A percentile compares a stretch with the other conserved stretches of the same genome.
Conservation (phyloP, 2,113 vertebrate species). For the Motacilla alba region DNA sequence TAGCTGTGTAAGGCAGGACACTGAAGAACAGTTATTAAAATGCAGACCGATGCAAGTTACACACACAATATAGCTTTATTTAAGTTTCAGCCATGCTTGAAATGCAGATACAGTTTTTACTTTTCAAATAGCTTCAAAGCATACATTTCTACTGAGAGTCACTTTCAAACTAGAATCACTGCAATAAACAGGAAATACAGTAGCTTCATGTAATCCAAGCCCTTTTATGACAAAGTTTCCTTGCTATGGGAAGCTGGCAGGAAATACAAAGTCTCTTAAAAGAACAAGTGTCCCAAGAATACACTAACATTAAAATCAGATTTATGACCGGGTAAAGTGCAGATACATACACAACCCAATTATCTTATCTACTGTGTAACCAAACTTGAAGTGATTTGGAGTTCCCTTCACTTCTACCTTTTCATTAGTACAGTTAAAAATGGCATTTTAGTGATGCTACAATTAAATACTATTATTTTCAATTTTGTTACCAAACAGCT, state of each 20-base stretch:
- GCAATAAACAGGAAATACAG: conserved; percentile 48
- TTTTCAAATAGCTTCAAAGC: neutral
- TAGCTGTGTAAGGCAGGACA: neutral
- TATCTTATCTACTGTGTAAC: neutral
- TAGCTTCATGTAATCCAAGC: neutral
- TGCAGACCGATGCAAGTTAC: neutral
- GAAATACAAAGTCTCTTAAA: conserved; percentile 1
- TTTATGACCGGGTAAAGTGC: neutral
- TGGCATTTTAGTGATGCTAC: neutral
- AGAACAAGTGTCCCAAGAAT: neutral
- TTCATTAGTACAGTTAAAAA: neutral
- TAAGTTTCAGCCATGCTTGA: neutral
- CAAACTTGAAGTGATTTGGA: neutral
- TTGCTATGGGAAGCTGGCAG: conserved; percentile 16
- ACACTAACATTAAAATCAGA: neutral
- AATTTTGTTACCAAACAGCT: neutral
- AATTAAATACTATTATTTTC: neutral
- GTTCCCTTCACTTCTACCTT: neutral
- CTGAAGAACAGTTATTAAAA: neutral
- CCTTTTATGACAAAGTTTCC: conserved; percentile 22
- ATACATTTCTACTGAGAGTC: neutral
- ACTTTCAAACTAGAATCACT: neutral
- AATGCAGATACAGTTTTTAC: neutral
- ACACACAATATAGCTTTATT: neutral
- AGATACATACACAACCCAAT: neutral